Conservation (phyloP, 2,113 vertebrate species). For the Origma solitaria region DNA sequence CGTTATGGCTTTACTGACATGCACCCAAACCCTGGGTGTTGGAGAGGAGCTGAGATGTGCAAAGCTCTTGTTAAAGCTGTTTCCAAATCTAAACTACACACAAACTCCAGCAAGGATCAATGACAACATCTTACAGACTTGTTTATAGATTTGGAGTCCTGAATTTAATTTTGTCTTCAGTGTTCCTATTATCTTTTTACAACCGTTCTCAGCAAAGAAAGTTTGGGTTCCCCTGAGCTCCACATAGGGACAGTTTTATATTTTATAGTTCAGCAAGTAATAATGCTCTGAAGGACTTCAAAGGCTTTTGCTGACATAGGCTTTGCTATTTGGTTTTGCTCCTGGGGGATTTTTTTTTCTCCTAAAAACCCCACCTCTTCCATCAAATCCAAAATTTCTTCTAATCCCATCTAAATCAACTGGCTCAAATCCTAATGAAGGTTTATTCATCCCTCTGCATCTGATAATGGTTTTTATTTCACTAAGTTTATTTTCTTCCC, state of each 20-base stretch:
- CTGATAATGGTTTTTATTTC: constrained; percentile 44
- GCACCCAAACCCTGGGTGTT: background rate
- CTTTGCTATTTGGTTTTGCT: constrained; percentile 2
- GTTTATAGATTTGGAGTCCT: background rate
- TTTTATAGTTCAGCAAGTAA: background rate
- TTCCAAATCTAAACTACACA: background rate
- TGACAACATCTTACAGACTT: background rate
- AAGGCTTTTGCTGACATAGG: background rate
- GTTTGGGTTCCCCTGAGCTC: background rate
- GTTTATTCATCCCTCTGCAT: constrained; percentile 29
- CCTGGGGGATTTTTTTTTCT: background rate
- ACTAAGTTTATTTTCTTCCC: constrained; percentile 24
- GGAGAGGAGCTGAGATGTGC: background rate
- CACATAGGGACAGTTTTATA: background rate
- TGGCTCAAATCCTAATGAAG: constrained; percentile 26
- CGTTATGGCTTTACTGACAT: background rate
- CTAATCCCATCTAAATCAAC: constrained; percentile 42
- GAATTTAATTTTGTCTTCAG: background rate
- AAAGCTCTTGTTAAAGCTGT: background rate
- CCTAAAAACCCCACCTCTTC: background rate
- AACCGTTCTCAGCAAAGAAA: background rate
- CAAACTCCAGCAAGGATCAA: background rate
- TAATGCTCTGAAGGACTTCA: constrained; percentile 3
- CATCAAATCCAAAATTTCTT: constrained; percentile 31
- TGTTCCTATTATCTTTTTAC: constrained; percentile 3